Conservation (phyloP, 2,888 invertebrate genomes). For the Microctonus hyperodae region DNA sequence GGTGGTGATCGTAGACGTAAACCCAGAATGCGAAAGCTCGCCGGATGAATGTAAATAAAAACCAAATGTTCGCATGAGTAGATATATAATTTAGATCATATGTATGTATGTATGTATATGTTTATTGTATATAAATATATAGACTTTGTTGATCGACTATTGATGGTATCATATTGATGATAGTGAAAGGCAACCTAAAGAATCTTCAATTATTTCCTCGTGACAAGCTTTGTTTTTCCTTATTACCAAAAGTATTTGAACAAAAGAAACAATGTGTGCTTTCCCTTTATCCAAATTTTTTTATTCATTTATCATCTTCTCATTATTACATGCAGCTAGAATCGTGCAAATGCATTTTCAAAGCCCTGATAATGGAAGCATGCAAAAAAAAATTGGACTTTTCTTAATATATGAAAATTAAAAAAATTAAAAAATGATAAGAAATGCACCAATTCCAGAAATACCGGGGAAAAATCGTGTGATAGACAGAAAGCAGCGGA, state of each 20-base stretch:
- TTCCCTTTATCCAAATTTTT: neutral
- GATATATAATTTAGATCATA: too few species aligned
- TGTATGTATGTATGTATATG: too few species aligned
- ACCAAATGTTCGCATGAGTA: constrained; percentile 8
- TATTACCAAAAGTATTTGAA: constrained; percentile 24
- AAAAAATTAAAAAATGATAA: constrained; percentile 18
- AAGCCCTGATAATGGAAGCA: neutral
- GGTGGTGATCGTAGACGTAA: neutral
- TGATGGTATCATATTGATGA: neutral
- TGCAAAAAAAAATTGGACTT: constrained; percentile 23
- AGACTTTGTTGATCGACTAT: neutral
- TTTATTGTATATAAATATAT: neutral
- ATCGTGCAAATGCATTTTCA: neutral
- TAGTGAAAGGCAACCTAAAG: neutral
- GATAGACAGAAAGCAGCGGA: neutral
- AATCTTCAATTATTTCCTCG: constrained; percentile 36
- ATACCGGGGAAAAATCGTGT: constrained; percentile 18
- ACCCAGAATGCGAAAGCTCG: neutral
- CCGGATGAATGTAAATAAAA: neutral
- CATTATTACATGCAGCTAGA: constrained; percentile 7
- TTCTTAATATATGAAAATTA: neutral
- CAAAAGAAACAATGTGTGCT: neutral
- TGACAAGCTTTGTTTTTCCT: constrained; percentile 55
- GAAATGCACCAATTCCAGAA: constrained; percentile 6
- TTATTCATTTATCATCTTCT: neutral